A percentile compares a stretch with the other conserved stretches of the same genome.
Conservation (phyloP, 2,113 vertebrate species). For the Chunga burmeisteri region DNA sequence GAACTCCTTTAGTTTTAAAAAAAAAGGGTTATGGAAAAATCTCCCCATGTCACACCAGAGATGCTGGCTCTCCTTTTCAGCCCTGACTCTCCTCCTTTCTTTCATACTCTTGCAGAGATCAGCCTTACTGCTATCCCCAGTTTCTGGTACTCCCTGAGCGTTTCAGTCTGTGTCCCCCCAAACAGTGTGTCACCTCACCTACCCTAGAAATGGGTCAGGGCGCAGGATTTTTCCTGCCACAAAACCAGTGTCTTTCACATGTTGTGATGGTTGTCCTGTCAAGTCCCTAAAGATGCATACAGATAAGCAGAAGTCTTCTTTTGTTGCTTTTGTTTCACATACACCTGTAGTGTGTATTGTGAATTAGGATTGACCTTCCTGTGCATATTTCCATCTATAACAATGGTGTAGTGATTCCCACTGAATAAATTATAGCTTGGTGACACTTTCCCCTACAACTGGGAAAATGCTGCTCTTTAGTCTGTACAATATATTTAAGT, state of each 20-base stretch:
- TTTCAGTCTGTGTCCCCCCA: too few relatives aligned
- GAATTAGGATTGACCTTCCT: background rate
- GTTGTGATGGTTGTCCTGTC: background rate
- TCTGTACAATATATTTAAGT: background rate
- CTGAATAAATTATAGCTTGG: background rate
- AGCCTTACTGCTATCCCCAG: too few relatives aligned
- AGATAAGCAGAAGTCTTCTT: background rate
- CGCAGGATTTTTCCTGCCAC: background rate
- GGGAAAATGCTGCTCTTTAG: background rate
- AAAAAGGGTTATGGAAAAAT: background rate
- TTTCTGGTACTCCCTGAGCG: fast-evolving
- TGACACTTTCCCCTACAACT: background rate
- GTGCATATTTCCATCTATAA: background rate
- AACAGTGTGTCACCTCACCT: too few relatives aligned
- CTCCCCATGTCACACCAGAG: too few relatives aligned
- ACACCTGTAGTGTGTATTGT: too few relatives aligned
- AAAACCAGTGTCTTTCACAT: background rate
- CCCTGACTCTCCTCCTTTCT: background rate
- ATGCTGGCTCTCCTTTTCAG: background rate
- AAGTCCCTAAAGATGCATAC: fast-evolving
- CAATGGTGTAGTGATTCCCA: too few relatives aligned
- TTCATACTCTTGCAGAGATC: background rate
- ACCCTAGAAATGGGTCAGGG: fast-evolving
- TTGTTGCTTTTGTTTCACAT: background rate
- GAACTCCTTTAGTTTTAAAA: background rate